Evolutionary conservation across 1,140 invertebrate species (phyloP), one percentile per base, ranked within the genome.

Genomic region (Lucilia cuprina): DNA sequence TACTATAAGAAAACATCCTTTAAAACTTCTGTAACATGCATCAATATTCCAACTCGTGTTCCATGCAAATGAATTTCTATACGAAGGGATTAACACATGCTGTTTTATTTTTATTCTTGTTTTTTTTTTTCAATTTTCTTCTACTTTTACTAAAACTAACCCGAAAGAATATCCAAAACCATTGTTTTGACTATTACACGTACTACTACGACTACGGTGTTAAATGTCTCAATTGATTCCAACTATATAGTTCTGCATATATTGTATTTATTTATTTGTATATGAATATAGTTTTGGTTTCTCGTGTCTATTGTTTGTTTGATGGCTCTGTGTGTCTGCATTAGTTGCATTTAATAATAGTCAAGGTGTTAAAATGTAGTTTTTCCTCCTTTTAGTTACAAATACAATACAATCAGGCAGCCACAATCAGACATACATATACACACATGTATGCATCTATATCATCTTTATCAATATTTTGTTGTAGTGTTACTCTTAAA

Each of bases 211-310:
- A 41, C 41, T 21, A 80, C 41, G 19, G 41, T 80, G 41, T 80
- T 80, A 80, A 80, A 80, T 80, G 41, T 80, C 77, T 80, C 77
- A 80, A 80, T 80, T 80, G 77, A 80, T 80, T 49, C 49, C 47
- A 2, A 30, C 25, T 80, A 25, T 80, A 50, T 80, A n/a, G 41
- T 78, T 80, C 25, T 49, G 10, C 21, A 17, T 78, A 21, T 80
- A 47, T 80, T 50, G 77, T 47, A 14, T 49, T 21, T 19, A 49
- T 21, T 35, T 17, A 12, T n/a, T n/a, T n/a, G n/a, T 50, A 25
- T 80, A 21, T 30, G 41, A 47, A 78, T 19, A 30, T 30, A 41
- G 4, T 75, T 17, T 78, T 78, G 13, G 35, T 19, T 78, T 17
- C 2, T 19, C 47, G 10, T 80, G 41, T 25, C 77, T 70, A 80